Conservation (phyloP, 23 tunicate genomes). For the Aplidium turbinatum region DNA sequence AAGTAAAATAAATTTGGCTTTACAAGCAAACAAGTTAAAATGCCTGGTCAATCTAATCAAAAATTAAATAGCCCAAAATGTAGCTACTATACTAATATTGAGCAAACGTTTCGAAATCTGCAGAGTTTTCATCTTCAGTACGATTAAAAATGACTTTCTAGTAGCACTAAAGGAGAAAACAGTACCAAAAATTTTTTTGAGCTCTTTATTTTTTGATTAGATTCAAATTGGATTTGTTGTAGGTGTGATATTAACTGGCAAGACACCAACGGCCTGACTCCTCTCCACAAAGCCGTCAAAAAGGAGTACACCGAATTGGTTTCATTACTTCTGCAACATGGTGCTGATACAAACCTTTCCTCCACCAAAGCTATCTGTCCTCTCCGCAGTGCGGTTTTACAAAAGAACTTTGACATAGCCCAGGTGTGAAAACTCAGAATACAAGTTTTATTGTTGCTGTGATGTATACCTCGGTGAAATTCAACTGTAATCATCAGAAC, state of each 20-base stretch:
- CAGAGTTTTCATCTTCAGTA: no score
- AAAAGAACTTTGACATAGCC: conserved; percentile 39
- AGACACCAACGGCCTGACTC: conserved; percentile 38
- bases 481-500: neutral
- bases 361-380: conserved; percentile 23
- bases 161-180: neutral
- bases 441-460: neutral
- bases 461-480: no score
- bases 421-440: conserved; percentile 19
- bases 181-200: neutral
- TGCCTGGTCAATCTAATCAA: no score
- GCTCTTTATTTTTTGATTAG: neutral
- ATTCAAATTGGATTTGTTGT: conserved; percentile 1
- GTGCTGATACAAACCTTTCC: conserved; percentile 39
- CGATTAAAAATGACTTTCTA: no score
- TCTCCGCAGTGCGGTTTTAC: conserved; percentile 40
- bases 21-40: no score
- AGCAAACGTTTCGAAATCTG: no score
- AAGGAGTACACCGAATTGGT: conserved; percentile 44
- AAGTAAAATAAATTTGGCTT: no score
- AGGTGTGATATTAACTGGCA: conserved; percentile 55
- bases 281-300: conserved; percentile 41
- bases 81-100: no score
- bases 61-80: no score
- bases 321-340: conserved; percentile 30